phyloP scores from a whole-genome alignment of 2,113 vertebrate species.

The Gambusia affinis region DNA sequence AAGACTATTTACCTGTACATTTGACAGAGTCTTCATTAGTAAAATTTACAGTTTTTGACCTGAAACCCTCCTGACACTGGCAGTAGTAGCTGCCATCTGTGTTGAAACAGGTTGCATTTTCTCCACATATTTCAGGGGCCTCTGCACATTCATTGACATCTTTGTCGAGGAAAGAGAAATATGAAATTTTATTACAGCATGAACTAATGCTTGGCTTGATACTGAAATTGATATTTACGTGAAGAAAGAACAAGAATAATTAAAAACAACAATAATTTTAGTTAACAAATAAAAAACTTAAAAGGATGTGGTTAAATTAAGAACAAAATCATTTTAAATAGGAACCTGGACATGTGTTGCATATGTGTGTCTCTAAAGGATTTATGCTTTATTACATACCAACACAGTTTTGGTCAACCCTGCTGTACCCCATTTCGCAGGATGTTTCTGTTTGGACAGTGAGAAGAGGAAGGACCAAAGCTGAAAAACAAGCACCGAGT shows the following conservation, averaged over 20 bases:
- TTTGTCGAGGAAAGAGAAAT: constrained; percentile 24
- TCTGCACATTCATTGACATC: constrained; percentile 24
- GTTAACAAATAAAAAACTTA: no score
- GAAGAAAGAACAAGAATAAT: neutral
- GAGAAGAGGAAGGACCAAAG: neutral
- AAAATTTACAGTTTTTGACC: neutral
- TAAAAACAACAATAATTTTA: no score
- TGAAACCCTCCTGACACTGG: constrained; percentile 54
- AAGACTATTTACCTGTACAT: constrained; percentile 27
- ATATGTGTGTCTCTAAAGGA: neutral
- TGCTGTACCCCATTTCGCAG: rapidly evolving
- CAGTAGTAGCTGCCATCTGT: constrained; percentile 57
- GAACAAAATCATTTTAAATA: no score
- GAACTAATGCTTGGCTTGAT: neutral
- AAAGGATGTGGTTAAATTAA: no score
- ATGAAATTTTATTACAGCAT: neutral
- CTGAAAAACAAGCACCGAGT: constrained; percentile 43
- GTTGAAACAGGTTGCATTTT: constrained; percentile 19
- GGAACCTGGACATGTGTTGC: rapidly evolving
- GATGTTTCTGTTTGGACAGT: rapidly evolving
- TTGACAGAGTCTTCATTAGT: rapidly evolving
- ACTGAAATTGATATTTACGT: neutral
- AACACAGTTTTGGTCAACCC: rapidly evolving
- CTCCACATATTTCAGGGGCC: neutral
- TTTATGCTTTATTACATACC: constrained; percentile 47